These are phyloP conservation scores for Hormaphis cornu DNA, from an alignment of 1,140 invertebrate genomes.

Conservation along the genomic window DNA sequence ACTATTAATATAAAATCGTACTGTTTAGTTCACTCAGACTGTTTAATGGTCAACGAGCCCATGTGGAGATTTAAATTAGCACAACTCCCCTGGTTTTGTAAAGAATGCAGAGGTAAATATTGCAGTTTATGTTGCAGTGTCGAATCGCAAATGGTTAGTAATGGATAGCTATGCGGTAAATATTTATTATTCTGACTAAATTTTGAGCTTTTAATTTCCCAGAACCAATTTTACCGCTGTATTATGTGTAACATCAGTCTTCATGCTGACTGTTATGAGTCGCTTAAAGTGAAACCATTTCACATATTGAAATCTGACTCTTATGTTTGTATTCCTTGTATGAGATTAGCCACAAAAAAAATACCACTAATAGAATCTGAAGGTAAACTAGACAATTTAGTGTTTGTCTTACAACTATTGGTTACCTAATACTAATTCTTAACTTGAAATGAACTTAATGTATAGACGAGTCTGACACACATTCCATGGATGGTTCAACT, in stretches of 20 bases:
- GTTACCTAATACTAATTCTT: not conserved
- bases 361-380: not conserved
- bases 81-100: not conserved
- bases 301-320: not conserved
- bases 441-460: not conserved
- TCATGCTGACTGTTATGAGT: not conserved
- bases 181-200: not conserved
- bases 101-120: not conserved
- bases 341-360: not conserved
- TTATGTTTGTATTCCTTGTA: constrained; percentile 7
- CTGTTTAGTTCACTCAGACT: not conserved
- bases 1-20: not conserved
- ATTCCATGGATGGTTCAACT: not conserved
- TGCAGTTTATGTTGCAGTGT: not conserved
- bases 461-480: not conserved
- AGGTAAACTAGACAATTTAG: no score
- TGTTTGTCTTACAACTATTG: no score
- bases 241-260: constrained; percentile 1
- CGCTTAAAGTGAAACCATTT: not conserved
- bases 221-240: not conserved
- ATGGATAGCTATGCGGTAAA: not conserved
- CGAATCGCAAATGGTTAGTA: not conserved
- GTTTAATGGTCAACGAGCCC: not conserved
- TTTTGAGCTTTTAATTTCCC: not conserved
- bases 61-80: constrained; percentile 14